phyloP scores from a whole-genome alignment of 2,888 invertebrate genomes.

The Drosophila koepferae region DNA sequence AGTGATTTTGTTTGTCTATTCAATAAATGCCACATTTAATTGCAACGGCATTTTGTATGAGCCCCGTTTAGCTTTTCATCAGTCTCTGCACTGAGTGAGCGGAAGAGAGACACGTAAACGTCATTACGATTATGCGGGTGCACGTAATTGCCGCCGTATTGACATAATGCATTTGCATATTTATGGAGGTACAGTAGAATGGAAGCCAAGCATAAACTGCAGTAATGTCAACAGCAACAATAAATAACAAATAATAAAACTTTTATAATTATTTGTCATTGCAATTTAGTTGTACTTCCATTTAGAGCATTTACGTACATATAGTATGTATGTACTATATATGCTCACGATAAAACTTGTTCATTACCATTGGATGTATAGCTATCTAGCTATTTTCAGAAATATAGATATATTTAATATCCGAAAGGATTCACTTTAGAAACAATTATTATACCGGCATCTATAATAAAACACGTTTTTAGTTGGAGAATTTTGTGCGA shows the following conservation, averaged over 20 bases:
- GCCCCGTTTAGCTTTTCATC: slow-evolving; percentile 4
- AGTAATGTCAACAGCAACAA: slow-evolving; percentile 23
- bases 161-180: slow-evolving; percentile 51
- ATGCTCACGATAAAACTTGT: too few relatives aligned
- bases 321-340: too few relatives aligned
- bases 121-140: slow-evolving; percentile 40
- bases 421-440: too few relatives aligned
- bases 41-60: slow-evolving; percentile 27
- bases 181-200: slow-evolving; percentile 36
- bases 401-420: too few relatives aligned
- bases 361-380: too few relatives aligned
- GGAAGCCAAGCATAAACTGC: slow-evolving; percentile 31
- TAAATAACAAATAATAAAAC: slow-evolving; percentile 29
- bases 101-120: slow-evolving; percentile 12
- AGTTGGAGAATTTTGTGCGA: background rate
- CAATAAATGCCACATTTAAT: slow-evolving; percentile 37
- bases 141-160: slow-evolving; percentile 60
- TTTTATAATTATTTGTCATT: slow-evolving; percentile 5
- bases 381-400: too few relatives aligned
- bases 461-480: background rate
- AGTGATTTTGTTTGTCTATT: slow-evolving; percentile 21
- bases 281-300: background rate
- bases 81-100: background rate
- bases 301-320: too few relatives aligned
- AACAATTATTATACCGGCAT: too few relatives aligned